Evolutionary conservation across 2,797 vertebrate species (phyloP), one percentile per base, ranked within the genome.

Genomic region (Coracias cyanogaster): DNA sequence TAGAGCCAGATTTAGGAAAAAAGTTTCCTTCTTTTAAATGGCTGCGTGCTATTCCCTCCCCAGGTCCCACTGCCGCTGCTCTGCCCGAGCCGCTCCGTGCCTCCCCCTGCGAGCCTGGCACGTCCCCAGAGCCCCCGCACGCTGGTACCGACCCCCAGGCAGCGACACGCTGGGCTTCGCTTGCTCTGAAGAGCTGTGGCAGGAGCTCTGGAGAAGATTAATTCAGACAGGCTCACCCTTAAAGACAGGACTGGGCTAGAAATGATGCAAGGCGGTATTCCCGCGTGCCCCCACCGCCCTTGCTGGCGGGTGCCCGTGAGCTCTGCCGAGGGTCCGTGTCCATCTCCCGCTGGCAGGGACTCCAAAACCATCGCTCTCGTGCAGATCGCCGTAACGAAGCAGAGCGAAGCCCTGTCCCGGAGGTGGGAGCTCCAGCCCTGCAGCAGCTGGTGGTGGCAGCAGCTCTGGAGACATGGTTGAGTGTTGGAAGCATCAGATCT

Each of bases 151-250:
- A 7, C 57, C 25, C 58, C 48, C 58, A 46, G n/a, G 8, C 33
- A 15, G 81, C 58, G 58, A 18, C 2, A 1, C 7, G 1, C 69
- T 4, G 49, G 60, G 29, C 15, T 33, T 12, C 0, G 3, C 41
- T 55, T 20, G 41, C 70, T 55, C 49, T 24, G 60, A 15, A 55
- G 60, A 15, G 33, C 18, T 33, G 49, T 48, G 57, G 55, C 22
- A 28, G 72, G 39, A 86, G 55, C 72, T 62, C 48, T 70, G 48
- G 15, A 29, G 65, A 46, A n/a, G 33, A 48, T 13, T 0, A 37
- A 46, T 29, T 10, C 33, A 12, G 28, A 19, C 12, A 12, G 64
- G 48, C 55, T 62, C 55, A 33, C 12, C 28, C 24, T 6, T 2
- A 41, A 52, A 39, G 12, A 18, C 37, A 25, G 24, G 35, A 25